Evolutionary conservation across 2,113 vertebrate species (phyloP), one percentile per base, ranked within the genome.

Genomic region (Corythornis vintsioides): DNA sequence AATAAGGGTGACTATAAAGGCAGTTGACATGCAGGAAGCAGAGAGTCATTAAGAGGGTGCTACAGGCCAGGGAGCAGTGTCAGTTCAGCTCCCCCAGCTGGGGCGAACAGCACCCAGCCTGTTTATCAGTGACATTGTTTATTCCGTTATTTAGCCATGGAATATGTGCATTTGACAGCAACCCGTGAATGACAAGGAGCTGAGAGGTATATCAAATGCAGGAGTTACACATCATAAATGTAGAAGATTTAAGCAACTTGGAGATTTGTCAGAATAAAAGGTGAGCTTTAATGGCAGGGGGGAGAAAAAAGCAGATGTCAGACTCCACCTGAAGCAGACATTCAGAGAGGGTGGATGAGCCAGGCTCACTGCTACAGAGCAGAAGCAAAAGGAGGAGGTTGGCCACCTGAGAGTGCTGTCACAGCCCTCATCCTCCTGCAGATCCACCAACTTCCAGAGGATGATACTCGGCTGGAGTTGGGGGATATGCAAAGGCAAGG

Each of bases 101-200:
- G 56, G 31, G 29, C 42, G 45, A 91, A 40, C 4, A 11, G 64
- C 18, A 2, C 38, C 81, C 82, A 83, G 67, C 9, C 47, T 80
- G 4, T 83, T 94, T 85, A 89, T 83, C 64, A 83, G 65, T 2
- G 3, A 42, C 43, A 45, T 90, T 91, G 80, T 56, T 92, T 92
- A 85, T 81, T 80, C 85, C 52, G 28, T 83, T 64, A 91, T 70
- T 88, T 95, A 74, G 28, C 67, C 40, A 52, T 43, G 56, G 43
- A 88, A 89, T 73, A 64, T 20, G 52, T 59, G 67, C 67, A 89
- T 94, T 83, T 93, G 91, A 80, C 94, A 92, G 84, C 35, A 5
- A 47, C 29, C 38, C 63, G 38, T 80, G 81, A 67, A 69, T 79
- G 86, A 70, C 74, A 91, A 59, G 90, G 47, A 89, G 71, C 38